Conservation (phyloP, 2,797 vertebrate species). For the Phaenicophaeus curvirostris region DNA sequence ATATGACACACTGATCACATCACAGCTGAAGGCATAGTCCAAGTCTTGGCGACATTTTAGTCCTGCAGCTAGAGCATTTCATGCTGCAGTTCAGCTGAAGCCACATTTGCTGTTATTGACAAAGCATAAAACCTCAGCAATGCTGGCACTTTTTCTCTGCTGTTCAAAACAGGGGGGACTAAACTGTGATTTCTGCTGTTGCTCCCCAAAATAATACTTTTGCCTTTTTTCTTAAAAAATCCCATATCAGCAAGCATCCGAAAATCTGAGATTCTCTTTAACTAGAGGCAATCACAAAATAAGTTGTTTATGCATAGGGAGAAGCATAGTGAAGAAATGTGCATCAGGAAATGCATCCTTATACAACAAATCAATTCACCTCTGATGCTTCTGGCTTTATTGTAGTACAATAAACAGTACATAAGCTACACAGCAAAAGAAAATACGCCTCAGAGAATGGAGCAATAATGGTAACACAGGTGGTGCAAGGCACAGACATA, state of each 20-base stretch:
- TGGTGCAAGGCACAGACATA: background rate
- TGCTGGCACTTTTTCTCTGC: background rate
- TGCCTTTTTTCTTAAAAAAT: background rate
- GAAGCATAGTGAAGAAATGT: slow-evolving; percentile 10
- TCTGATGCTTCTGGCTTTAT: background rate
- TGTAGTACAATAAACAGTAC: background rate
- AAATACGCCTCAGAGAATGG: background rate
- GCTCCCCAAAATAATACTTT: background rate
- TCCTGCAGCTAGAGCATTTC: background rate
- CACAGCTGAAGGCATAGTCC: background rate
- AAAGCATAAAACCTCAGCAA: background rate
- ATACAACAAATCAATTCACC: background rate
- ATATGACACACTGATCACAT: background rate
- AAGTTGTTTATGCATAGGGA: background rate
- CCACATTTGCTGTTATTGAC: background rate
- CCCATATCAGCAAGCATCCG: background rate
- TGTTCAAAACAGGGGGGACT: background rate
- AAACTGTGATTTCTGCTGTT: background rate
- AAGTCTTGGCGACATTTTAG: background rate
- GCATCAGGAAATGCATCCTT: background rate
- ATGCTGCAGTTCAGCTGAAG: background rate
- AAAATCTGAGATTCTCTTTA: background rate
- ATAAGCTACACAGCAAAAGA: background rate
- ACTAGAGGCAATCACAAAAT: background rate
- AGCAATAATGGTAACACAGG: background rate